Conservation (phyloP, 2,113 vertebrate species). For the Tiliqua scincoides region DNA sequence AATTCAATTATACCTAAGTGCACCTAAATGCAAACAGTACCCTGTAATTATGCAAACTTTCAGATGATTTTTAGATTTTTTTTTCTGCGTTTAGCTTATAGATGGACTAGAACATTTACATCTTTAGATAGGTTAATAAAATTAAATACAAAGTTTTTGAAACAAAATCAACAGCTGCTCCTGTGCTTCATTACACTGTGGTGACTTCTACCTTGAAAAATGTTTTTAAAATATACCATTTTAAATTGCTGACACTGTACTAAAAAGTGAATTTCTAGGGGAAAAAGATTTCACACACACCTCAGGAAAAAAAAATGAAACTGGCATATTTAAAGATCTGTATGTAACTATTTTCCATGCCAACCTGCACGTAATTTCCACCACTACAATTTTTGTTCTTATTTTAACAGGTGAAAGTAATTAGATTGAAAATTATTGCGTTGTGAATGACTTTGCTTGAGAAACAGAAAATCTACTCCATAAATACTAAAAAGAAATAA, state of each 20-base stretch:
- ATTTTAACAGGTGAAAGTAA: constrained; percentile 81
- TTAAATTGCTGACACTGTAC: constrained; percentile 42
- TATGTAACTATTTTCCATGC: constrained; percentile 69
- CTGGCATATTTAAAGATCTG: constrained; percentile 38
- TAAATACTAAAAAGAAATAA: constrained; percentile 62
- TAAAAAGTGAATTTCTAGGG: constrained; percentile 62
- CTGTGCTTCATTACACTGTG: constrained; percentile 72
- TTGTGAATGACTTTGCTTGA: constrained; percentile 49
- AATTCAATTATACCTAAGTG: constrained; percentile 56
- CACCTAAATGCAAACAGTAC: constrained; percentile 35
- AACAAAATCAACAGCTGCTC: constrained; percentile 76
- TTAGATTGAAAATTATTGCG: constrained; percentile 69
- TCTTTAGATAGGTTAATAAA: constrained; percentile 71
- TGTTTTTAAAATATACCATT: constrained; percentile 49
- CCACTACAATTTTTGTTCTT: constrained; percentile 60
- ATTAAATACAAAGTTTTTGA: constrained; percentile 72
- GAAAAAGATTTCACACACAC: constrained; percentile 66
- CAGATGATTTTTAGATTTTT: constrained; percentile 52
- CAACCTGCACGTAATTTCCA: constrained; percentile 63
- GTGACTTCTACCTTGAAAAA: constrained; percentile 66
- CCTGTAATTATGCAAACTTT: constrained; percentile 64
- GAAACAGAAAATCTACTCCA: constrained; percentile 54
- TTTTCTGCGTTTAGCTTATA: constrained; percentile 55
- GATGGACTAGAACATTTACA: constrained; percentile 65
- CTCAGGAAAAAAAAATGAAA: constrained; percentile 22